Evolutionary conservation across 2,797 vertebrate genomes (phyloP).

Genomic region (Clarias pachynema): DNA sequence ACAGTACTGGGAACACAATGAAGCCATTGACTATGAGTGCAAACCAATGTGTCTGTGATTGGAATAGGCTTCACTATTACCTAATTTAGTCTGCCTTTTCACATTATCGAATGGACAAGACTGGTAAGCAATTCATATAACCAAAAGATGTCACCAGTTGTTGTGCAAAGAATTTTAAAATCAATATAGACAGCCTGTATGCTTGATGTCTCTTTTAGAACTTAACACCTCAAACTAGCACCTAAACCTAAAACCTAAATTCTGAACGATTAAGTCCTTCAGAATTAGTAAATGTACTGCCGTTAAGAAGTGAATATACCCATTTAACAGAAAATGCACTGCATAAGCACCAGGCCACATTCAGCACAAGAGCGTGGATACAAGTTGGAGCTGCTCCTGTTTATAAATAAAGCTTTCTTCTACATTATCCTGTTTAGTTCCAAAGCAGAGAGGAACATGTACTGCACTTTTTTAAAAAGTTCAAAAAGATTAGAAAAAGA

Average conservation of each 20-base stretch:
- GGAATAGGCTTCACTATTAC: neutral
- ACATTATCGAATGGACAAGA: neutral
- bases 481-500: conserved; percentile 2
- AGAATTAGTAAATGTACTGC: neutral
- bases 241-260: neutral
- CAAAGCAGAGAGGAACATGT: conserved; percentile 12
- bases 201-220: neutral
- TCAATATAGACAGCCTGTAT: neutral
- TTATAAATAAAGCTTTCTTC: neutral
- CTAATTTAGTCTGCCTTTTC: neutral
- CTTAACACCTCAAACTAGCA: neutral
- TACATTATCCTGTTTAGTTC: too few relatives aligned
- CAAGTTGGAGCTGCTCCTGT: neutral
- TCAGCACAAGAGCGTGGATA: neutral
- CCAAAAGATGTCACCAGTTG: neutral
- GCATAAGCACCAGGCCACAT: neutral
- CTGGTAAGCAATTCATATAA: neutral
- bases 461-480: conserved; percentile 20
- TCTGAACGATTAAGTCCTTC: neutral
- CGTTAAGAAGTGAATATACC: neutral
- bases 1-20: neutral
- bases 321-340: neutral
- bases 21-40: neutral
- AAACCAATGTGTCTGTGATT: neutral
- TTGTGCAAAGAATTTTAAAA: neutral